A percentile compares a stretch with the other conserved stretches of the same genome.
phyloP scores from a whole-genome alignment of 2,888 invertebrate genomes.

The Lagria hirta region DNA sequence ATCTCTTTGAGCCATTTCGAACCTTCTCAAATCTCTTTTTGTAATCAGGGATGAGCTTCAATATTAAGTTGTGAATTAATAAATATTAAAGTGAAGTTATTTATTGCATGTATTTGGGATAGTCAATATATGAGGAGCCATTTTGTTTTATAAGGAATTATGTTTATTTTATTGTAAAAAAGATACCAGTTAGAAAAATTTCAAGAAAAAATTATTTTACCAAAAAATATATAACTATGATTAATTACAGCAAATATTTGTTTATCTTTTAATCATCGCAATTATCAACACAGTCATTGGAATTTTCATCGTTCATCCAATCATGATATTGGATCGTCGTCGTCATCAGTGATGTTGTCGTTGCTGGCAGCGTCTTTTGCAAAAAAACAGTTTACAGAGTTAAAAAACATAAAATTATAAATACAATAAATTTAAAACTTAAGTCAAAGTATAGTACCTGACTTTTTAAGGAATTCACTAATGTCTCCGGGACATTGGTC shows the following conservation, averaged over 20 bases:
- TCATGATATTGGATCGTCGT: conserved; percentile 13
- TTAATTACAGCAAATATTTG: not conserved
- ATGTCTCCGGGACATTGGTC: not conserved
- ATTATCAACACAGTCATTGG: conserved; percentile 7
- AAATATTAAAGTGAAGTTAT: too few relatives aligned
- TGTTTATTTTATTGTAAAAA: not conserved
- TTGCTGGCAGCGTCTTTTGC: conserved; percentile 13
- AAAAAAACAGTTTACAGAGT: conserved; percentile 8
- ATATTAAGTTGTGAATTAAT: too few relatives aligned
- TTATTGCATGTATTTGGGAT: conserved; percentile 2
- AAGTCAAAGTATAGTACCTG: conserved; percentile 10
- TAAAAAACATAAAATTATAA: conserved; percentile 16
- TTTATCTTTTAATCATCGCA: conserved; percentile 7
- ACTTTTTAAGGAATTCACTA: conserved; percentile 1
- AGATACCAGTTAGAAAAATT: conserved; percentile 2
- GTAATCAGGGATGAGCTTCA: too few relatives aligned
- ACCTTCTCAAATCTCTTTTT: too few relatives aligned
- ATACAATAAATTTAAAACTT: conserved; percentile 11
- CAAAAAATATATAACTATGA: not conserved
- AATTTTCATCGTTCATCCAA: conserved; percentile 16
- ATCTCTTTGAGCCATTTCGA: too few relatives aligned
- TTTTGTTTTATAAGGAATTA: conserved; percentile 1
- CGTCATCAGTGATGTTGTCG: conserved; percentile 10
- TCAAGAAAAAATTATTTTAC: not conserved
- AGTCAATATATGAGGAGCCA: not conserved